These are phyloP conservation scores for Hippocampus abdominalis DNA, from an alignment of 2,113 vertebrate species.

Conservation along the genomic window DNA sequence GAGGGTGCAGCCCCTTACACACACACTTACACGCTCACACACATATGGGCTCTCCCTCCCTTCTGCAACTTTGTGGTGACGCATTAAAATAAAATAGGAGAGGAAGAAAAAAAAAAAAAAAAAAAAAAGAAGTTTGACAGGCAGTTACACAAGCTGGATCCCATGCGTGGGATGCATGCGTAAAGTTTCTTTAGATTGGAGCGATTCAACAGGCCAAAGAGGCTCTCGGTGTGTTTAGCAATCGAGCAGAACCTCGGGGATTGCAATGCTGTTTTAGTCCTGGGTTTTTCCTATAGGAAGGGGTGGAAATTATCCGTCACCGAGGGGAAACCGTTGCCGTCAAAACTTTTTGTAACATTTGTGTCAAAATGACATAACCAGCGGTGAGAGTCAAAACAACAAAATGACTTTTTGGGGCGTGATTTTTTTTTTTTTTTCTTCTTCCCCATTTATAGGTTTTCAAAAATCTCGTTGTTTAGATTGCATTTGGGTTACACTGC, in stretches of 20 bases:
- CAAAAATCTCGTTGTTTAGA: no score
- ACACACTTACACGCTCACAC: not conserved
- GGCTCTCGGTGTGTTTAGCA: not conserved
- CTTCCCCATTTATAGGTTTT: no score
- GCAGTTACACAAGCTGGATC: slow-evolving; percentile 57
- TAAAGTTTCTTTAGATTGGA: not conserved
- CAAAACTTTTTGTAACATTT: not conserved
- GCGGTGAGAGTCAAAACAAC: not conserved
- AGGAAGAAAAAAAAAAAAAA: not conserved
- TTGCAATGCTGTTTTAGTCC: not conserved
- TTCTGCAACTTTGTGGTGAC: slow-evolving; percentile 40
- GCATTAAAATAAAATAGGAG: slow-evolving; percentile 48
- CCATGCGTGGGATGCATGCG: slow-evolving; percentile 4
- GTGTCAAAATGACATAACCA: not conserved
- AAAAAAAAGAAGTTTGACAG: slow-evolving; percentile 60
- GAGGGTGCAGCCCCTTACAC: slow-evolving; percentile 30
- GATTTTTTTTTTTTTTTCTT: no score
- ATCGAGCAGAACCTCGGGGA: not conserved
- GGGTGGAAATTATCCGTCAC: not conserved
- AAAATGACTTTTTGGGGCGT: not conserved
- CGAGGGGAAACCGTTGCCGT: not conserved
- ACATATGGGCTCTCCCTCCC: not conserved
- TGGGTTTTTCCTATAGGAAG: not conserved
- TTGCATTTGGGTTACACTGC: no score
- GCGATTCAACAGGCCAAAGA: not conserved